Base-by-base conservation (phyloP, 2,888 invertebrate genomes). In the Podabrus alpinus region DNA sequence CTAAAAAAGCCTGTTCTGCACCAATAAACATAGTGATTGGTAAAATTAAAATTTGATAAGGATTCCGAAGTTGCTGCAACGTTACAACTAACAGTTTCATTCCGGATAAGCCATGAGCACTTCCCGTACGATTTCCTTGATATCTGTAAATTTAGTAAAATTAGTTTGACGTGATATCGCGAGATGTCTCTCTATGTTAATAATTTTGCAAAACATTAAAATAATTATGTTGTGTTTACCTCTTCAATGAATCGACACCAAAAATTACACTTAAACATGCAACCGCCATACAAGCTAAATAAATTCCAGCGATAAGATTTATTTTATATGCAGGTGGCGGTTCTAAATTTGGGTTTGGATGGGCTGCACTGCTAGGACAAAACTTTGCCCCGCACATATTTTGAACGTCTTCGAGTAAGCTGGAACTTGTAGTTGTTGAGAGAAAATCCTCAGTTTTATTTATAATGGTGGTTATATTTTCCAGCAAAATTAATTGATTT, bases 11-110 rank as follows among this genome's bases (percentile, higher is more conserved):
- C 87, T 97, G 97, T 84, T 97, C 97, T 21, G 97, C 92, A 0
- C 98, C 97, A 79, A 97, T 96, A 88, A 97, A 98, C 81, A 97
- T 93, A 0, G 97, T 97, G 61, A 98, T 93, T 0, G 97, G 97
- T 72, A 97, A 88, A 79, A 98, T 90, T 29, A 98, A 88, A 77
- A 97, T 87, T 87, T 97, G 97, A 84, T 94, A 93, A 24, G 92
- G 92, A 85, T 95, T 92, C 24, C 91, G 89, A 71, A 96, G 87
- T 81, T 97, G 93, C 73, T 92, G 91, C 66, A 95, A 85, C 0
- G 97, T 97, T 7, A 95, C 94, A 0, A 93, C 91, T 68, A 95
- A 86, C 16, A 95, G 88, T 77, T 89, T 90, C 0, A 92, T 82
- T 0, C 94, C 94, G 0, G 93, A 90, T 79, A 91, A 88, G 11